A percentile compares a stretch with the other conserved stretches of the same genome.
phyloP scores from a whole-genome alignment of 2,888 invertebrate species.

The Phengaris alcon region DNA sequence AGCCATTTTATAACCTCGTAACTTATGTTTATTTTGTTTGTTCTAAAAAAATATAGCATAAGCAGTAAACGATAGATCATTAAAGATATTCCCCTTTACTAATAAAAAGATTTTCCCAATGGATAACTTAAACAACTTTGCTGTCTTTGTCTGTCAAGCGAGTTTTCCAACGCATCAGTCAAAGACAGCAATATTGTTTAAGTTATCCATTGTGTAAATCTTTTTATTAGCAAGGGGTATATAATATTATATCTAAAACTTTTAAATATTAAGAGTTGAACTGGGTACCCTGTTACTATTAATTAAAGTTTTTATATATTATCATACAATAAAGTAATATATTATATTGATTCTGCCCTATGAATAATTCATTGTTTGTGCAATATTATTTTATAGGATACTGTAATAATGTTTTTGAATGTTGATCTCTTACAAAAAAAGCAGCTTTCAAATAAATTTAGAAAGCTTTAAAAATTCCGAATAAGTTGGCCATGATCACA shows the following conservation, averaged over 20 bases:
- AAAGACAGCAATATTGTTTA: no score
- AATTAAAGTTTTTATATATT: conserved; percentile 20
- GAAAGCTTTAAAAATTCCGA: background rate
- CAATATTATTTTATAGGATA: background rate
- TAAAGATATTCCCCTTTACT: background rate
- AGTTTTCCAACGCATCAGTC: no score
- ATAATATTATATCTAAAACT: conserved; percentile 7
- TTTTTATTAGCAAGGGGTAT: no score
- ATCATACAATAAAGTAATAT: conserved; percentile 7
- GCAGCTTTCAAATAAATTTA: background rate
- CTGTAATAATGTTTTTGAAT: background rate
- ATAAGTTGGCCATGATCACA: no score
- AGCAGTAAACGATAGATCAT: conserved; percentile 14
- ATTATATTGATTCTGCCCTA: conserved; percentile 5
- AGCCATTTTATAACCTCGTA: background rate
- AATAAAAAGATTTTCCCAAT: no score
- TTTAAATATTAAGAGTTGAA: conserved; percentile 28
- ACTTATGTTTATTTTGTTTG: background rate
- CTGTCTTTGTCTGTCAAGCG: no score
- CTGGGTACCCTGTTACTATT: conserved; percentile 32
- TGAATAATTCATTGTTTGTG: conserved; percentile 19
- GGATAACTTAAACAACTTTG: no score
- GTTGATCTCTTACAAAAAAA: background rate
- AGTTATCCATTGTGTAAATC: no score
- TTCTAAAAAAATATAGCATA: conserved; percentile 16